A percentile compares a stretch with the other conserved stretches of the same genome.
Evolutionary conservation across 2,888 invertebrate species (phyloP).

Genomic region (Arge pagana): DNA sequence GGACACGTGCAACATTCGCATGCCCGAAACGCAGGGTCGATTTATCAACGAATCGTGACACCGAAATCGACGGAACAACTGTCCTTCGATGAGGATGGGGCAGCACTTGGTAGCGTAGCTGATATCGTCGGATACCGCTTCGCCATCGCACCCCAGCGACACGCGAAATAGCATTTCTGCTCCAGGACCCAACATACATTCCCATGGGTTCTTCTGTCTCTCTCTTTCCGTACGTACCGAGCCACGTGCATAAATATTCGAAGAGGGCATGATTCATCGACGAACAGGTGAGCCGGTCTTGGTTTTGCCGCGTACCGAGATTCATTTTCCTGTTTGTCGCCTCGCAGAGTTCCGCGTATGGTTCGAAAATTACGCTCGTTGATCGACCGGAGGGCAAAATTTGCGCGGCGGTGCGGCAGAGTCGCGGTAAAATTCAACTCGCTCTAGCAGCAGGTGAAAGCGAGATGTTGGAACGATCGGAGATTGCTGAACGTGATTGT

Average conservation of each 20-base stretch:
- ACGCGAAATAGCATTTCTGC: conserved; percentile 35
- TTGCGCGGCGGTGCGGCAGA: too few relatives aligned
- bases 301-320: conserved; percentile 33
- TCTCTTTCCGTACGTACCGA: conserved; percentile 31
- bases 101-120: conserved; percentile 36
- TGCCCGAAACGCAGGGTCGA: neutral
- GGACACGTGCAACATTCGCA: conserved; percentile 4
- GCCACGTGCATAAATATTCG: conserved; percentile 45
- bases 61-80: neutral
- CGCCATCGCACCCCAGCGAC: conserved; percentile 35
- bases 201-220: conserved; percentile 47
- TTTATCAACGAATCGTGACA: conserved; percentile 21
- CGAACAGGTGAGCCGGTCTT: conserved; percentile 32
- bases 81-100: neutral
- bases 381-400: too few relatives aligned
- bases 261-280: conserved; percentile 44
- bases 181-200: conserved; percentile 40
- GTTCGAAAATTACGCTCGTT: too few relatives aligned
- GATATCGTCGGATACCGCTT: conserved; percentile 45
- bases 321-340: too few relatives aligned
- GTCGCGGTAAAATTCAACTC: too few relatives aligned
- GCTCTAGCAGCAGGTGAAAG: too few relatives aligned
- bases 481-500: too few relatives aligned
- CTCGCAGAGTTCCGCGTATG: too few relatives aligned
- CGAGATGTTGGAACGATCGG: too few relatives aligned